Evolutionary conservation across 2,113 vertebrate species (phyloP).

Genomic region (Spea multiplicata): DNA sequence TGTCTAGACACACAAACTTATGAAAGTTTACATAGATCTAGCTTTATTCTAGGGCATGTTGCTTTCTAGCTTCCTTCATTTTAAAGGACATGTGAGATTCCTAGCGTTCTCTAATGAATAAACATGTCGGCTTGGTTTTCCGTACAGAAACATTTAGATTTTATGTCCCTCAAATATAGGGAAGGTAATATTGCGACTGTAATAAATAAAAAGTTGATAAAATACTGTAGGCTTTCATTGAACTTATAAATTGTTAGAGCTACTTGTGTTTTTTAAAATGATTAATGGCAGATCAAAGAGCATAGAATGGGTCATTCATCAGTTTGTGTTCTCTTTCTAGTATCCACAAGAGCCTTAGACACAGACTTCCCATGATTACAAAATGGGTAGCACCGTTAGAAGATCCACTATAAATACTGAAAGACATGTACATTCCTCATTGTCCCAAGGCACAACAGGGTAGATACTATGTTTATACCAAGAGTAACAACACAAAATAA

Average conservation of each 20-base stretch:
- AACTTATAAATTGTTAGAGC: conserved; percentile 63
- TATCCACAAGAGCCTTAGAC: conserved; percentile 52
- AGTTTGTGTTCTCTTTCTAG: conserved; percentile 32
- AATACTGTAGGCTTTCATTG: conserved; percentile 52
- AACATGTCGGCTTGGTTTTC: conserved; percentile 43
- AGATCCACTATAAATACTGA: background rate
- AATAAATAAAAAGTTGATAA: conserved; percentile 53
- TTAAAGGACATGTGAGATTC: conserved; percentile 28
- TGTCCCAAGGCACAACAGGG: background rate
- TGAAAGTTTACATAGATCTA: background rate
- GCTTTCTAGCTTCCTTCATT: background rate
- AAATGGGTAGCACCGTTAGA: conserved; percentile 7
- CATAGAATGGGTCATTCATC: conserved; percentile 63
- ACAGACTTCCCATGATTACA: conserved; percentile 46
- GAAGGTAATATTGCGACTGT: conserved; percentile 49
- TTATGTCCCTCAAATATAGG: conserved; percentile 36
- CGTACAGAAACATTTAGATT: conserved; percentile 38
- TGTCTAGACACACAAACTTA: background rate
- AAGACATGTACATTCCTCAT: background rate
- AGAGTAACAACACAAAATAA: too few species aligned
- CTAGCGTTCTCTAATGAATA: conserved; percentile 14
- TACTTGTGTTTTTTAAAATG: conserved; percentile 61
- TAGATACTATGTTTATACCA: background rate
- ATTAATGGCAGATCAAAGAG: conserved; percentile 68
- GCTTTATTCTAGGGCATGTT: background rate